Evolutionary conservation across 2,888 invertebrate genomes (phyloP), one percentile per base, ranked within the genome.

Genomic region (Nephrotoma appendiculata): DNA sequence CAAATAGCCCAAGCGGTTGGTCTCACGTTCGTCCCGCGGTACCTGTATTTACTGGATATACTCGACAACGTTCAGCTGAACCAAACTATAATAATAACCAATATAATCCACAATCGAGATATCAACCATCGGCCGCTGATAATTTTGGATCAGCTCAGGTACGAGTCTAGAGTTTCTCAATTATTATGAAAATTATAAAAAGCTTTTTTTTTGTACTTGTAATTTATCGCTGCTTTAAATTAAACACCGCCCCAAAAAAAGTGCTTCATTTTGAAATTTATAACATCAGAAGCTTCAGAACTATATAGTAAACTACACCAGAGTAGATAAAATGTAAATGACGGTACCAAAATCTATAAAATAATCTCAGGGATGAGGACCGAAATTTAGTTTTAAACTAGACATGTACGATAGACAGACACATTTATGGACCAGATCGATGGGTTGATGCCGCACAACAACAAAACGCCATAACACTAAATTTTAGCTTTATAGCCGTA

Each of bases 1-100:
- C 85, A 7, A 43, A 12, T 19, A 85, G 41, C 9, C 85, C 85
- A 31, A 48, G 45, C 15, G 88, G 88, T 86, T 88, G 88, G 88
- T 87, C 88, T 7, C 88, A 88, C 45, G 88, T 88, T 12, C 71
- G 86, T 15, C 57, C 87, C n/a, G 86, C 88, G n/a, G 84, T 86
- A 41, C 88, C 87, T 31, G 87, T 87, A 41, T 87, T 86, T 86
- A 48, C 87, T 52, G 88, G 87, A 41, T 88, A 88, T 44, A 87
- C 87, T 19, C 83, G 52, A 42, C 86, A 86, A 86, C 57, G 31
- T 44, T 85, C 85, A n/a, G 84, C 84, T 84, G 84, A 84, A 84
- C 84, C 43, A 41, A n/a, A 5, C 6, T 84, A 84, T 84, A 84
- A 43, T 15, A 71, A 11, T 84, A 84, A 84, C 43, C 84, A 84